A percentile compares a stretch with the other conserved stretches of the same genome.
Evolutionary conservation across 2,888 invertebrate species (phyloP).

Genomic region (Machimus atricapillus): DNA sequence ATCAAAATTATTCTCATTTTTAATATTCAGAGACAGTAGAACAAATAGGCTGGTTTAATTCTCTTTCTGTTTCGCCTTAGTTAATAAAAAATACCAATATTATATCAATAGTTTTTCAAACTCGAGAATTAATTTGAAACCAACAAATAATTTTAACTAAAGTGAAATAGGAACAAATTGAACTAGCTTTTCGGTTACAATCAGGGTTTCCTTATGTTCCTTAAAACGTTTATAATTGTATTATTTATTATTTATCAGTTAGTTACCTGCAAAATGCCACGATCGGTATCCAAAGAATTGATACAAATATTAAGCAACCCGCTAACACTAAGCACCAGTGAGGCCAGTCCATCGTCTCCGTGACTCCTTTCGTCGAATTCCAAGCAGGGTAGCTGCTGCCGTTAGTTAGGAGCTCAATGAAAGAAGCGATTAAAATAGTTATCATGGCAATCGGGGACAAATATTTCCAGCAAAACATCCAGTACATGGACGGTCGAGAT

Average conservation of each 20-base stretch:
- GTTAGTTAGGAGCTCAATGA: slow-evolving; percentile 78
- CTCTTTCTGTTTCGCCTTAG: too few species aligned
- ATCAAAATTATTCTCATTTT: background rate
- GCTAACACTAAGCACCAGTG: slow-evolving; percentile 82
- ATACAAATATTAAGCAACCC: slow-evolving; percentile 75
- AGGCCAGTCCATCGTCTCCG: slow-evolving; percentile 84
- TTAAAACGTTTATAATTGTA: too few species aligned
- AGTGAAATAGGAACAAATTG: too few species aligned
- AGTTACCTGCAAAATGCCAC: slow-evolving; percentile 80
- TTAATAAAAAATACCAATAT: too few species aligned
- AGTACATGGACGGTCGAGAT: slow-evolving; percentile 83
- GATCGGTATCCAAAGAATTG: slow-evolving; percentile 87
- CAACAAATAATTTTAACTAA: too few species aligned
- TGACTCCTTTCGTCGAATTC: slow-evolving; percentile 75
- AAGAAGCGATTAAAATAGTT: slow-evolving; percentile 82
- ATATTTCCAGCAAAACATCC: slow-evolving; percentile 95
- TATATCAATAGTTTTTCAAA: too few species aligned
- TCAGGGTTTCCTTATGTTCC: too few species aligned
- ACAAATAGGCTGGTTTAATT: too few species aligned
- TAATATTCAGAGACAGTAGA: background rate
- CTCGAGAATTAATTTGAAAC: too few species aligned
- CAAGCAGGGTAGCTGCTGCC: slow-evolving; percentile 88
- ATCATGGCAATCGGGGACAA: slow-evolving; percentile 89
- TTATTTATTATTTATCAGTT: background rate
- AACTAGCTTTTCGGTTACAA: too few species aligned